These are phyloP conservation scores for Plotosus lineatus DNA, from an alignment of 2,113 vertebrate genomes.

Conservation along the genomic window DNA sequence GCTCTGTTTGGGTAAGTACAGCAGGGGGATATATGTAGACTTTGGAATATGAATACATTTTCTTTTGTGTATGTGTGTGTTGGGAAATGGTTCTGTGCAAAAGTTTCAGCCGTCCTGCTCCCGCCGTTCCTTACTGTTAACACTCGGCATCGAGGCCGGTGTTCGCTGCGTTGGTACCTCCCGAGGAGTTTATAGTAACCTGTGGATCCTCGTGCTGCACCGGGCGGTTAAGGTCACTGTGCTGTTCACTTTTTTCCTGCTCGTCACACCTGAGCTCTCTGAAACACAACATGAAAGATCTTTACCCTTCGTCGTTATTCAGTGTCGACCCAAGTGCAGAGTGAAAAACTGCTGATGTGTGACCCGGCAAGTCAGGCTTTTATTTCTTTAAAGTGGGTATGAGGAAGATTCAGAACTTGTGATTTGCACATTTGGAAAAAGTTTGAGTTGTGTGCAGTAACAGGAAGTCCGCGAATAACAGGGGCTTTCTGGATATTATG, in stretches of 20 bases:
- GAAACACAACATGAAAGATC: constrained; percentile 35
- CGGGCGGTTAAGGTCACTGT: constrained; percentile 57
- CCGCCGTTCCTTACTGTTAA: constrained; percentile 50
- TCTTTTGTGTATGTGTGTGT: no score
- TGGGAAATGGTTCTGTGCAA: constrained; percentile 68
- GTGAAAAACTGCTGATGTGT: background rate
- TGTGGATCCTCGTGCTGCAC: constrained; percentile 29
- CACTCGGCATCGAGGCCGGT: constrained; percentile 62
- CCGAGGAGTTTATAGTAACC: constrained; percentile 32
- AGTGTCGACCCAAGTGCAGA: background rate
- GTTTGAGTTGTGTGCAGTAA: no score
- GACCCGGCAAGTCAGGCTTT: background rate
- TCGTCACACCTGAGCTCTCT: constrained; percentile 52
- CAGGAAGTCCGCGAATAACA: no score
- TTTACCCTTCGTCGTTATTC: background rate
- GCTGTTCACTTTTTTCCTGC: constrained; percentile 43
- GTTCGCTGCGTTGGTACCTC: constrained; percentile 48
- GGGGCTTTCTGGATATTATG: no score
- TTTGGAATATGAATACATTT: constrained; percentile 51
- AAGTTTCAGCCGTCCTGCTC: constrained; percentile 58
- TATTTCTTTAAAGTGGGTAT: background rate
- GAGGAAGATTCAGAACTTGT: no score
- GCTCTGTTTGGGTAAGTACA: constrained; percentile 53
- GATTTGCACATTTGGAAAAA: no score
- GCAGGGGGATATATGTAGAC: constrained; percentile 43